A percentile compares a stretch with the other conserved stretches of the same genome.
phyloP scores from a whole-genome alignment of 2,888 invertebrate genomes.

The Cenopis cana region DNA sequence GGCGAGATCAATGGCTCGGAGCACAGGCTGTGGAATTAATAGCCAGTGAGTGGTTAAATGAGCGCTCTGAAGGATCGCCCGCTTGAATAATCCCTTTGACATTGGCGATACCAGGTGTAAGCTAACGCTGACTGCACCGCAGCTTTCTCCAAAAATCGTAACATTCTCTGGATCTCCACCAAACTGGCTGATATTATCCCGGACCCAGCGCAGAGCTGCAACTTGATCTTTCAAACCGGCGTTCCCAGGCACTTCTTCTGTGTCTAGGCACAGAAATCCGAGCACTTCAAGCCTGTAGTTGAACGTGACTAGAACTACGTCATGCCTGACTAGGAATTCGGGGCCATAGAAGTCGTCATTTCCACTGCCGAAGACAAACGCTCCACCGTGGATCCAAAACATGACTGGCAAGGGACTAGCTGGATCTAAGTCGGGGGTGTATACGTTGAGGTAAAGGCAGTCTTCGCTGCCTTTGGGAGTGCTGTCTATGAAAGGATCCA shows the following conservation, averaged over 20 bases:
- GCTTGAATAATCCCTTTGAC: slow-evolving; percentile 59
- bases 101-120: slow-evolving; percentile 60
- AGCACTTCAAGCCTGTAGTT: slow-evolving; percentile 65
- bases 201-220: slow-evolving; percentile 62
- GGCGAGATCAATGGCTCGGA: slow-evolving; percentile 10
- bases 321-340: slow-evolving; percentile 60
- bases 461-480: slow-evolving; percentile 59
- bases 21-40: not conserved
- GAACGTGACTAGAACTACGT: slow-evolving; percentile 61
- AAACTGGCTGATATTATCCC: slow-evolving; percentile 59
- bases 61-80: slow-evolving; percentile 62
- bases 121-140: slow-evolving; percentile 54
- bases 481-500: slow-evolving; percentile 46
- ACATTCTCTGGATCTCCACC: slow-evolving; percentile 62
- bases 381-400: slow-evolving; percentile 67
- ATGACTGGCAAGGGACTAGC: slow-evolving; percentile 58
- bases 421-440: slow-evolving; percentile 56
- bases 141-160: slow-evolving; percentile 65
- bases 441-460: slow-evolving; percentile 65
- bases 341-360: slow-evolving; percentile 59
- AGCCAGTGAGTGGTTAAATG: slow-evolving; percentile 26
- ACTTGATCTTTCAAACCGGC: slow-evolving; percentile 69
- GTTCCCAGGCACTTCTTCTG: slow-evolving; percentile 65
- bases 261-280: slow-evolving; percentile 64
- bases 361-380: slow-evolving; percentile 60